Evolutionary conservation across 2,113 vertebrate species (phyloP).

Genomic region (Periophthalmus modestus): DNA sequence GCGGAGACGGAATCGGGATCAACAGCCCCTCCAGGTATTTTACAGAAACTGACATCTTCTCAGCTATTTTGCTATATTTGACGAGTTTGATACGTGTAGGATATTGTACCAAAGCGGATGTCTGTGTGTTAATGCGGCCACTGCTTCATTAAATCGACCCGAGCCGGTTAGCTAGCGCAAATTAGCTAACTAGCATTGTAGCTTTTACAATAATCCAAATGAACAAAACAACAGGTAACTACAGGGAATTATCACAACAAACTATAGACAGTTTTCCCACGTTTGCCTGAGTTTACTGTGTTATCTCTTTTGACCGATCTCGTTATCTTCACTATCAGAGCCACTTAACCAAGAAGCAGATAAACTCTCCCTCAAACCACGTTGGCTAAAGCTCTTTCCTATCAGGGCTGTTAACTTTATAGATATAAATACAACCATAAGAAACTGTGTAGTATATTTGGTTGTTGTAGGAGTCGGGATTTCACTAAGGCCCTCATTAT

Average conservation of each 20-base stretch:
- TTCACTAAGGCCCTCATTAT: background rate
- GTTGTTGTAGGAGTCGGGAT: background rate
- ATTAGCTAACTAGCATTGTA: constrained; percentile 46
- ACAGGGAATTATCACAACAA: background rate
- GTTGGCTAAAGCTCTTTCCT: constrained; percentile 19
- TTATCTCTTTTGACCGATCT: background rate
- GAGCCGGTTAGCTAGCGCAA: constrained; percentile 47
- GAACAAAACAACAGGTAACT: constrained; percentile 14
- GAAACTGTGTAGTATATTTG: background rate
- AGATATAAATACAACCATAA: background rate
- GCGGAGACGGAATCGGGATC: constrained; percentile 77
- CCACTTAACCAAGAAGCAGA: background rate
- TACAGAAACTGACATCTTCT: background rate
- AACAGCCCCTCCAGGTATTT: constrained; percentile 75
- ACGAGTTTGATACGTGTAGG: background rate
- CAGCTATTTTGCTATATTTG: background rate
- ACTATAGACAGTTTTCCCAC: background rate
- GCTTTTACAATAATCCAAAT: constrained; percentile 36
- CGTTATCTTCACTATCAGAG: background rate
- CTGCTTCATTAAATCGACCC: constrained; percentile 14
- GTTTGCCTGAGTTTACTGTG: background rate
- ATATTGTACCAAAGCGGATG: background rate
- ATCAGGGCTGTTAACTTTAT: constrained; percentile 9
- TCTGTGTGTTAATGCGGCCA: background rate
- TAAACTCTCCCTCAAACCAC: constrained; percentile 8